Conservation (phyloP, 2,888 invertebrate genomes). For the Matsumyia berberina region DNA sequence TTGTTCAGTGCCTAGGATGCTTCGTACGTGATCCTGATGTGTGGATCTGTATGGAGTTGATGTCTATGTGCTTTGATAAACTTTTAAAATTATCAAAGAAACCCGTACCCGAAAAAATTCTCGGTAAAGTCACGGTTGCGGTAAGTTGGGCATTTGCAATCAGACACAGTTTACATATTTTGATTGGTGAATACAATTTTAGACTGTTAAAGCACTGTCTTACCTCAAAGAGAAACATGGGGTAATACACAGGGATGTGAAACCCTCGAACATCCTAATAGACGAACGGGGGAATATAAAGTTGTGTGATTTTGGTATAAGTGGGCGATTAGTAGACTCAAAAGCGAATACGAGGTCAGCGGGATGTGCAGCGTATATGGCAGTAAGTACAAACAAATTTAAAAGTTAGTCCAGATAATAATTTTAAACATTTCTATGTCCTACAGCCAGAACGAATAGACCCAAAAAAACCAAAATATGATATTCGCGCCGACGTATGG, state of each 20-base stretch:
- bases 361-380: conserved; percentile 99
- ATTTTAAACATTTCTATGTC: not conserved
- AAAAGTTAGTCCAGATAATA: not conserved
- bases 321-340: conserved; percentile 98
- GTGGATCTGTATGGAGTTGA: conserved; percentile 99
- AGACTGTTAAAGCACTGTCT: conserved; percentile 98
- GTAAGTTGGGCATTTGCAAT: conserved; percentile 86
- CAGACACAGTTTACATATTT: conserved; percentile 23
- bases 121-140: conserved; percentile 98
- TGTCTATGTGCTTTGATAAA: conserved; percentile 99
- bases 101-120: conserved; percentile 97
- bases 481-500: conserved; percentile 99
- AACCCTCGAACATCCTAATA: conserved; percentile 98
- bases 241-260: conserved; percentile 98
- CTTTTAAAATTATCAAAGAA: conserved; percentile 92
- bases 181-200: conserved; percentile 77
- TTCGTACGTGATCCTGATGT: conserved; percentile 99
- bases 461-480: conserved; percentile 97
- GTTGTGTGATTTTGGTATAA: conserved; percentile 99
- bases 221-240: conserved; percentile 99
- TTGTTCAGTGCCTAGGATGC: conserved; percentile 98
- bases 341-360: conserved; percentile 98
- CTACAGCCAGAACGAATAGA: conserved; percentile 97
- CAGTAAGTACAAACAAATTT: conserved; percentile 87
- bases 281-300: conserved; percentile 98